phyloP scores from a whole-genome alignment of 2,113 vertebrate species.

The Azemiops feae region DNA sequence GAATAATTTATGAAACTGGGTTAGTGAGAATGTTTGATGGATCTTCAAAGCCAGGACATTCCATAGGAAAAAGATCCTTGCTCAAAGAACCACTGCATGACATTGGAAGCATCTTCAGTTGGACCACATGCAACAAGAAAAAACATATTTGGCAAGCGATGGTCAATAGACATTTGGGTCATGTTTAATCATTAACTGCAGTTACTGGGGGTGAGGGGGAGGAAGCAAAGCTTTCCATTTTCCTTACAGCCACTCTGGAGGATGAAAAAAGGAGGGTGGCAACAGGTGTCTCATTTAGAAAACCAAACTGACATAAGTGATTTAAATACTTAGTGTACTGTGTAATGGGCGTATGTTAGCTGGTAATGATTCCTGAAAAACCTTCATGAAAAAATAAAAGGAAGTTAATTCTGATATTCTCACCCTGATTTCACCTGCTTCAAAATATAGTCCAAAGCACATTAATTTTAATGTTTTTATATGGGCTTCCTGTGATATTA shows the following conservation, averaged over 20 bases:
- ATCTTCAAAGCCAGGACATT: neutral
- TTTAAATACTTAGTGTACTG: neutral
- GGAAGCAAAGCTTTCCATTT: neutral
- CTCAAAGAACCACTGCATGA: neutral
- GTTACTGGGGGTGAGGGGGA: neutral
- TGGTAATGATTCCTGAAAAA: neutral
- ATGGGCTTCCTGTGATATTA: neutral
- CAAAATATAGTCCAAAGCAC: neutral
- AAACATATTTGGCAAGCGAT: neutral
- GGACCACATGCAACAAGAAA: neutral
- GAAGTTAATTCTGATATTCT: neutral
- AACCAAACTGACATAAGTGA: neutral
- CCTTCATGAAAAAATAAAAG: neutral
- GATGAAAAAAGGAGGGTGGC: neutral
- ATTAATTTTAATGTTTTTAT: neutral
- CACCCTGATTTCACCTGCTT: neutral
- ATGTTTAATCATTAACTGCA: neutral
- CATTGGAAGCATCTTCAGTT: neutral
- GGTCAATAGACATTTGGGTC: neutral
- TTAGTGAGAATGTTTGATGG: neutral
- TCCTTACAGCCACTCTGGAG: neutral
- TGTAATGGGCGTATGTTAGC: neutral
- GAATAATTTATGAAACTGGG: neutral
- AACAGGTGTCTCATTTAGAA: neutral
- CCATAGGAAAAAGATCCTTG: neutral